Percentiles rank a stretch among this genome's conserved stretches.
phyloP scores from a whole-genome alignment of 2,113 vertebrate species.

The Alligator mississippiensis region DNA sequence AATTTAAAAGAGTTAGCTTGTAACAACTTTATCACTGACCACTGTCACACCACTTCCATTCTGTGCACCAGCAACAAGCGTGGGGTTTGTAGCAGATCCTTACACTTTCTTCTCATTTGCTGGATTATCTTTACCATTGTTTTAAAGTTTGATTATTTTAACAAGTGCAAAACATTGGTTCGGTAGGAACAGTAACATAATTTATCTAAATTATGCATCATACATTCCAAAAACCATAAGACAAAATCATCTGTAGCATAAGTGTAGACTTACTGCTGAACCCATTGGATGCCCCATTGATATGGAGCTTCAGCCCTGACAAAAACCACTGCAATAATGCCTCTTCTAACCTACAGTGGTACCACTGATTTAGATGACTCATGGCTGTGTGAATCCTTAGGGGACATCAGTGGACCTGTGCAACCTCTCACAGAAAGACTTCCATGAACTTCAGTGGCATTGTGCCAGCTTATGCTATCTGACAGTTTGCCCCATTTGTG shows the following conservation, averaged over 20 bases:
- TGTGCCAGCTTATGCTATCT: not conserved
- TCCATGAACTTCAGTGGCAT: not conserved
- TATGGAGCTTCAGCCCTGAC: not conserved
- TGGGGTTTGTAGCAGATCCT: not conserved
- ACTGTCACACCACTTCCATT: not conserved
- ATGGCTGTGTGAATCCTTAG: not conserved
- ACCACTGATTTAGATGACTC: not conserved
- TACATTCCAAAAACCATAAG: not conserved
- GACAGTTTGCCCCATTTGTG: not conserved
- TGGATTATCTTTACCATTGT: not conserved
- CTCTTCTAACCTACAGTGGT: too few relatives aligned
- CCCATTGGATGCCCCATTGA: not conserved
- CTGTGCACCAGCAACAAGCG: not conserved
- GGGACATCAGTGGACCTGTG: not conserved
- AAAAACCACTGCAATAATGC: not conserved
- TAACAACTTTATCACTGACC: not conserved
- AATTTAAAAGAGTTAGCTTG: not conserved
- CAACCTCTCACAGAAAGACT: not conserved
- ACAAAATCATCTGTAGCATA: not conserved
- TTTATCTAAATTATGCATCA: fast-evolving
- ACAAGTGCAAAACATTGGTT: not conserved
- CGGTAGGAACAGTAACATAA: fast-evolving
- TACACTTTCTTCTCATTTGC: not conserved
- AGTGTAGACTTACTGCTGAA: not conserved
- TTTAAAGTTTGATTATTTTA: not conserved